Conservation (phyloP, 2,797 vertebrate genomes). For the Pseudopleuronectes americanus region DNA sequence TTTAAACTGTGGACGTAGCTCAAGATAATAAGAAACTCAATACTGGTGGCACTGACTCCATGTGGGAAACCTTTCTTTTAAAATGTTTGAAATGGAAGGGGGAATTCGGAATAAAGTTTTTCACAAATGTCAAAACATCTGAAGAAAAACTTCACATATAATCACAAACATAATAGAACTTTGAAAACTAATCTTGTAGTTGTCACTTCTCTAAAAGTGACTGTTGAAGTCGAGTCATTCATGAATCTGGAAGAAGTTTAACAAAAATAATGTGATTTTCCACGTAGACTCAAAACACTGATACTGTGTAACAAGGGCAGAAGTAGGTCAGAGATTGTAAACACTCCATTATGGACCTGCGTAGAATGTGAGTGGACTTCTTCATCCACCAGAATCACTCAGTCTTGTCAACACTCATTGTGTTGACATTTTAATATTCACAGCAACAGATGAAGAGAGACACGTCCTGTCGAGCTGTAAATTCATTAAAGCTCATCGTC, state of each 20-base stretch:
- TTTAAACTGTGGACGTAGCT: no score
- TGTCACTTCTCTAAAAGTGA: background rate
- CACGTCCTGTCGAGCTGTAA: background rate
- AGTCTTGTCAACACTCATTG: constrained; percentile 5
- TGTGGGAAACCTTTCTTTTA: background rate
- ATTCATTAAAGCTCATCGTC: background rate
- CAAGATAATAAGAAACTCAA: no score
- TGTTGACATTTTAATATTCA: constrained; percentile 7
- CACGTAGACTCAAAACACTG: constrained; percentile 14
- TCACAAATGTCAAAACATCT: no score
- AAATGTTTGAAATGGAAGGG: background rate
- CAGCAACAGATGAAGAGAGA: constrained; percentile 20
- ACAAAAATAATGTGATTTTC: background rate
- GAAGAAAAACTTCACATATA: no score
- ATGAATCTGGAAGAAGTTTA: background rate
- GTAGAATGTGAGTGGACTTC: constrained; percentile 15
- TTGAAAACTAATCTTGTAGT: no score
- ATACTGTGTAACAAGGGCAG: background rate
- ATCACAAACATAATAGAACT: no score
- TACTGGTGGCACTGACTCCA: no score
- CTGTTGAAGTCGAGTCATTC: background rate
- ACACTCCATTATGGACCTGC: constrained; percentile 4
- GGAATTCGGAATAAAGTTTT: background rate
- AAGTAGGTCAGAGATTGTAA: background rate
- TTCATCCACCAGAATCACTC: constrained; percentile 16